Evolutionary conservation across 2,888 invertebrate genomes (phyloP), one percentile per base, ranked within the genome.

Genomic region (Aleiodes testaceus): DNA sequence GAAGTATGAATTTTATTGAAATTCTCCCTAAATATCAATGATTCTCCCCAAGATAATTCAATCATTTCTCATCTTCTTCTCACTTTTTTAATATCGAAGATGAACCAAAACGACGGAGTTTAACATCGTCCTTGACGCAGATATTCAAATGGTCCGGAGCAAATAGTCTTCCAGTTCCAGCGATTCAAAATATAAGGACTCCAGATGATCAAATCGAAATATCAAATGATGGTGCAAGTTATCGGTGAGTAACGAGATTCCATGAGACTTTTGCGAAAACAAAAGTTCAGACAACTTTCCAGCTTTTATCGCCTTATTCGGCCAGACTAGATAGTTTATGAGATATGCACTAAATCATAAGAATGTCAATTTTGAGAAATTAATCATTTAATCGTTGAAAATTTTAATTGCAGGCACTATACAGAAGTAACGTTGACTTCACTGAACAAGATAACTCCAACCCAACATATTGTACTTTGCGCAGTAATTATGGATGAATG

Each of bases 401-500:
- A 70, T 63, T 44, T 22, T 0, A 2, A 45, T 45, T 45, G 0
- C n/a, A 18, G 18, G 3, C 50, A 44, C 5, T 26, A 30, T 42
- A 2, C 59, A 14, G 80, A 77, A 73, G 80, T 79, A 30, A 80
- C 83, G 6, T 85, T 87, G 87, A 83, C 85, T 72, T 81, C 80
- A 1, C 79, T 85, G 14, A 83, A 77, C 47, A 83, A 85, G 78
- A 79, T 83, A 55, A 86, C 81, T 72, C 81, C 89, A 49, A 86
- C 90, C 55, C 90, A 92, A 76, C 92, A 92, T 81, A 89, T 92
- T 53, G 93, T 95, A 0, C 89, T 95, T 74, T 94, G 94, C 82
- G 97, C 97, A 1, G 94, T 99, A 5, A 89, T 99, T 55, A 89
- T 98, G 73, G 97, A 97, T 82, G 98, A 99, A 86, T 97, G 99